These are phyloP conservation scores for Metopia argyrocephala DNA, from an alignment of 2,888 invertebrate genomes.

Conservation along the genomic window DNA sequence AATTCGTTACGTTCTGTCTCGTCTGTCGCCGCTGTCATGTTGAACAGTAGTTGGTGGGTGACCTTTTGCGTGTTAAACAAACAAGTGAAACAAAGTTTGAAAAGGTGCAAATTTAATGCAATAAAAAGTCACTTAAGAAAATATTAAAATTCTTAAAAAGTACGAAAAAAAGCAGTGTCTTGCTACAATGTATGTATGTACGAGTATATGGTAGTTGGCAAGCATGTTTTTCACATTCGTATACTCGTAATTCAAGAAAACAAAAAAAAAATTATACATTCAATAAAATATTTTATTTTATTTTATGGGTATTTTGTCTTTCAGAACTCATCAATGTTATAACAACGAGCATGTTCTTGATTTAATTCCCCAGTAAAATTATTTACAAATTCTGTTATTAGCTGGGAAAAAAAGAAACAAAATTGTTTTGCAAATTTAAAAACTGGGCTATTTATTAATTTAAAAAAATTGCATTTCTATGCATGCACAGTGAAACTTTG, in stretches of 20 bases:
- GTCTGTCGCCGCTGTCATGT: conserved; percentile 63
- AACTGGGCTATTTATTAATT: too few species aligned
- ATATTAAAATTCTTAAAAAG: background rate
- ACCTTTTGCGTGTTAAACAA: conserved; percentile 75
- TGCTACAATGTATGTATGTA: too few species aligned
- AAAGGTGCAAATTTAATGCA: conserved; percentile 62
- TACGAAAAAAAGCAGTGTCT: background rate
- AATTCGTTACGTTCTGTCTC: conserved; percentile 38
- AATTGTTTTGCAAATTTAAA: too few species aligned
- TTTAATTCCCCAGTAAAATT: conserved; percentile 35
- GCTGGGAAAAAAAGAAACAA: too few species aligned
- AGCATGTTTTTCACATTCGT: conserved; percentile 18
- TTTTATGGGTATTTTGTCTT: conserved; percentile 52
- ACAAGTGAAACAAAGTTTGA: conserved; percentile 69
- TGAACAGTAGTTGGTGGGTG: conserved; percentile 69
- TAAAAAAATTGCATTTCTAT: too few species aligned
- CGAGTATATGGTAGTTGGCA: too few species aligned
- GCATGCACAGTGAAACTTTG: too few species aligned
- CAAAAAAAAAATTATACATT: background rate
- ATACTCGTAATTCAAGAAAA: background rate
- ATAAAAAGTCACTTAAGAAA: conserved; percentile 7
- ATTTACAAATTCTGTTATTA: background rate
- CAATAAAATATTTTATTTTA: conserved; percentile 27
- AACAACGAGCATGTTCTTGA: conserved; percentile 22
- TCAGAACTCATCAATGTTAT: conserved; percentile 41